Conservation (phyloP, 2,113 vertebrate species). For the Origma solitaria region DNA sequence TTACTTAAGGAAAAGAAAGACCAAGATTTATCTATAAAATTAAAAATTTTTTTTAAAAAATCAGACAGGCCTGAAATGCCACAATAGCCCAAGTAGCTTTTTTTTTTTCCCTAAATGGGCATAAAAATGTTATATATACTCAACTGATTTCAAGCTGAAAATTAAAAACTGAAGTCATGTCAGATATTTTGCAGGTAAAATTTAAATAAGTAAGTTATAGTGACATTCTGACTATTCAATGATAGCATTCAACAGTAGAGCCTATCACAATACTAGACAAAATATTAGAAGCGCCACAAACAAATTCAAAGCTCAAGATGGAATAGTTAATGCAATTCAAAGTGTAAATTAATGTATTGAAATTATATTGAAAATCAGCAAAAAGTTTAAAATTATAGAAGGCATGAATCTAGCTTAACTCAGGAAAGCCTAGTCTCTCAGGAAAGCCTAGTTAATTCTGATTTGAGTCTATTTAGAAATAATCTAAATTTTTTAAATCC, state of each 20-base stretch:
- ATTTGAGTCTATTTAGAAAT: neutral
- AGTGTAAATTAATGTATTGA: neutral
- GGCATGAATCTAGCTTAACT: neutral
- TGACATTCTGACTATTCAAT: neutral
- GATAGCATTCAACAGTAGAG: neutral
- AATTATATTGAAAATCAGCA: neutral
- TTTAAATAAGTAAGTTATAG: neutral
- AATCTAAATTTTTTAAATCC: neutral
- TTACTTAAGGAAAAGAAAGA: neutral
- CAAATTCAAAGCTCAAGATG: neutral
- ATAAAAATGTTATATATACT: neutral
- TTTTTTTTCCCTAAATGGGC: neutral
- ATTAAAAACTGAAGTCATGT: neutral
- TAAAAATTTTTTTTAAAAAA: neutral
- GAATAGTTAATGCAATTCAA: neutral
- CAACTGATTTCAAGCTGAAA: neutral
- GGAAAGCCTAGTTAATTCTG: neutral
- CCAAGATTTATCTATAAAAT: neutral
- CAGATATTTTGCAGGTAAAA: neutral
- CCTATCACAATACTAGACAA: neutral
- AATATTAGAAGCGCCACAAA: neutral
- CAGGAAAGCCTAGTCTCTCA: neutral
- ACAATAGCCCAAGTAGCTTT: neutral
- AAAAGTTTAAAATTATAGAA: neutral
- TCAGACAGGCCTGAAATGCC: neutral